Evolutionary conservation across 2,797 vertebrate species (phyloP), one percentile per base, ranked within the genome.

Genomic region (Sparidentex hasta): DNA sequence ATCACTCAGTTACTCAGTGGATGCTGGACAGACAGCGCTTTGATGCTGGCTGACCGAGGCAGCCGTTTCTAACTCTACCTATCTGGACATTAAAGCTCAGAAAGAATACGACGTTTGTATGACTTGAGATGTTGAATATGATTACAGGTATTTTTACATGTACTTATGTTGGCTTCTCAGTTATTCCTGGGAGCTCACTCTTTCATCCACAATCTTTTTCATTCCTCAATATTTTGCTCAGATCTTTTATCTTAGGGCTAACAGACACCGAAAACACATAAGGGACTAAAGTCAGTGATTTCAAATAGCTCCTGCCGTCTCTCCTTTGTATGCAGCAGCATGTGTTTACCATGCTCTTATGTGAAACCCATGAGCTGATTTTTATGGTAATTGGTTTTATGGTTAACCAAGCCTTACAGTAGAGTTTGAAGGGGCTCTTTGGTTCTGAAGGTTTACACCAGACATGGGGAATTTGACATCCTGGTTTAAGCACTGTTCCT

Each of bases 301-400:
- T 78, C 44, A 73, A 69, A 55, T 63, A 48, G 25, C 65, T 55
- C 41, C 21, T 46, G 44, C 9, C 17, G 11, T 46, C 21, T 63
- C 68, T 82, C 64, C 70, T 90, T 77, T 71, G 82, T 80, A 85
- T 84, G 82, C 84, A 46, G 55, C 23, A 20, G 29, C 50, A 61
- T 72, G 63, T 72, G 47, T 78, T 71, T 83, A 41, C 59, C 23
- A 38, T 68, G 57, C 17, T 71, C 65, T 57, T 38, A 50, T 77
- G 73, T 74, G 71, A 47, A 87, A 84, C 58, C 75, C 69, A 65
- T 63, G 47, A 81, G 68, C 48, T 55, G 64, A 70, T 86, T 83
- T 87, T 86, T 80, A 89, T 87, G 58, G 71, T 91, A 88, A 90
- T 90, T 81, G 73, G 44, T 78, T 90, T 85, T 65, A 78, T 82